Percentiles rank a stretch among this genome's conserved stretches.
Conservation (phyloP, 2,888 invertebrate genomes). For the Tenodera sinensis region DNA sequence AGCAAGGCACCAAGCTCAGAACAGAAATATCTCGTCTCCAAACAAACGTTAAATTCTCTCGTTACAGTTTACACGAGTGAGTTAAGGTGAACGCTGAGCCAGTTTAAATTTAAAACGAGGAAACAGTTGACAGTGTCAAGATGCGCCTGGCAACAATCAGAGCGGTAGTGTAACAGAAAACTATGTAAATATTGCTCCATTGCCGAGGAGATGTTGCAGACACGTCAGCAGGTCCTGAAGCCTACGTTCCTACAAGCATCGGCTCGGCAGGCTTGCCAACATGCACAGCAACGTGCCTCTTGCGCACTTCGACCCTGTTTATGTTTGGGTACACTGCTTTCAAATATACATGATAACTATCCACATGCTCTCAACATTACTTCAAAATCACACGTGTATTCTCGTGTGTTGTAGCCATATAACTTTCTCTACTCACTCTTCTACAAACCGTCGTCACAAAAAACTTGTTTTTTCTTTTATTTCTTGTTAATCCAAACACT, state of each 20-base stretch:
- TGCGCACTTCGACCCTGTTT: no score
- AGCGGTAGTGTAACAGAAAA: slow-evolving; percentile 9
- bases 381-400: no score
- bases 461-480: no score
- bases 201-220: neutral
- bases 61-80: neutral
- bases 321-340: no score
- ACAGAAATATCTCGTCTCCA: neutral
- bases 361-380: no score
- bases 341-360: no score
- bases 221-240: neutral
- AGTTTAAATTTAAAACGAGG: neutral
- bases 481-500: no score
- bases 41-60: neutral
- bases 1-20: neutral
- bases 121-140: neutral
- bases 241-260: neutral
- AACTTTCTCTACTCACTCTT: no score
- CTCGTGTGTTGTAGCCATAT: no score
- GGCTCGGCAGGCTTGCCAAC: no score
- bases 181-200: slow-evolving; percentile 9
- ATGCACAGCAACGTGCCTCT: no score
- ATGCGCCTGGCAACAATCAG: neutral
- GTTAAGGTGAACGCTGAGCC: neutral
- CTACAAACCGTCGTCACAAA: no score